These are phyloP conservation scores for Macrobrachium nipponense DNA, from an alignment of 1,140 invertebrate genomes.

Conservation along the genomic window DNA sequence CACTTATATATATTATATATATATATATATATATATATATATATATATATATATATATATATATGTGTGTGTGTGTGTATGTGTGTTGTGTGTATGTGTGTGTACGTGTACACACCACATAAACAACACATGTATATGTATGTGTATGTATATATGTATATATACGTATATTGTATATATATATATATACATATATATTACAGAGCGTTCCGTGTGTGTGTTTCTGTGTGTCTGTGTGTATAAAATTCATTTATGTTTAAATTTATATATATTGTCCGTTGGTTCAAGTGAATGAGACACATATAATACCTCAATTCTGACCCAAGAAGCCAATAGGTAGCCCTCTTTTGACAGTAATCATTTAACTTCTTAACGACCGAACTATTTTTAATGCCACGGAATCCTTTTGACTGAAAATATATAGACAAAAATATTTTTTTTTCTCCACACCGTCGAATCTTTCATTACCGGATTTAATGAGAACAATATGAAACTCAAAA, in stretches of 20 bases:
- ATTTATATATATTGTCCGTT: slow-evolving; percentile 2
- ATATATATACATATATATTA: slow-evolving; percentile 26
- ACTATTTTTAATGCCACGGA: too few relatives aligned
- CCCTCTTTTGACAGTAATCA: not conserved
- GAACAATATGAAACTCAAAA: too few relatives aligned
- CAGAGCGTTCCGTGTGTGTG: not conserved
- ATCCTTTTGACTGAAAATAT: too few relatives aligned
- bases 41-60: slow-evolving; percentile 15
- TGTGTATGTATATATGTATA: not conserved
- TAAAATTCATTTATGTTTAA: slow-evolving; percentile 22
- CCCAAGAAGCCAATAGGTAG: too few relatives aligned
- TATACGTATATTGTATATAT: slow-evolving; percentile 29
- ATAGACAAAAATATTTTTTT: too few relatives aligned
- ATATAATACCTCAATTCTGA: too few relatives aligned
- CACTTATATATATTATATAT: slow-evolving; percentile 17
- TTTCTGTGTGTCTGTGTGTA: not conserved
- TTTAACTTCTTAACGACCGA: not conserved
- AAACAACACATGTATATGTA: not conserved
- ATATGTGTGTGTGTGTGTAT: not conserved
- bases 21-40: slow-evolving; percentile 13
- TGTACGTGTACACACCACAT: not conserved
- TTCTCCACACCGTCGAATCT: too few relatives aligned
- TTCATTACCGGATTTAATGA: too few relatives aligned
- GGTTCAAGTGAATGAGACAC: not conserved
- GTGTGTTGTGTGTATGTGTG: not conserved